Percentiles rank a stretch among this genome's conserved stretches.
phyloP scores from a whole-genome alignment of 2,113 vertebrate genomes.

The Eupsittula cactorum region DNA sequence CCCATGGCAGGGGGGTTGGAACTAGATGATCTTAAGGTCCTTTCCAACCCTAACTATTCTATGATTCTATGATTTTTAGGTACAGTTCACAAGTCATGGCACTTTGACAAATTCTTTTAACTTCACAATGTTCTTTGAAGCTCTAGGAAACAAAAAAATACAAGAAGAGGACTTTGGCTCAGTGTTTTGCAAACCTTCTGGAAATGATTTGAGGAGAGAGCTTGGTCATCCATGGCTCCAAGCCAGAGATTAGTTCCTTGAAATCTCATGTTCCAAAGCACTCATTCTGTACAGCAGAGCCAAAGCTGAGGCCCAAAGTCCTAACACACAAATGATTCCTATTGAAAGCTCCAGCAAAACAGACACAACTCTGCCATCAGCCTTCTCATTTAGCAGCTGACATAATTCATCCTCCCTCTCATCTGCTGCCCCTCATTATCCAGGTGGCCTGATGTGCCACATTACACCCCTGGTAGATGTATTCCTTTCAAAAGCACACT shows the following conservation, averaged over 20 bases:
- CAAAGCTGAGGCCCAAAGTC: neutral
- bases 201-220: neutral
- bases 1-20: too few relatives aligned
- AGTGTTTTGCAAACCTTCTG: neutral
- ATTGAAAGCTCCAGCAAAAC: constrained; percentile 5
- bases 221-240: neutral
- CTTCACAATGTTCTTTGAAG: neutral
- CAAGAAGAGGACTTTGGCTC: neutral
- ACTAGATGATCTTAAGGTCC: too few relatives aligned
- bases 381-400: constrained; percentile 29
- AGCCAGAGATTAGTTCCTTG: neutral
- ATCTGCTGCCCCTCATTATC: constrained; percentile 61
- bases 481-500: constrained; percentile 15
- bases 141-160: neutral
- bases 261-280: neutral
- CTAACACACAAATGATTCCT: neutral
- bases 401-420: constrained; percentile 24
- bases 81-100: neutral
- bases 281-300: neutral
- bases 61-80: neutral
- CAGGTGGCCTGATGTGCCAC: constrained; percentile 41
- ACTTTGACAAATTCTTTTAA: neutral
- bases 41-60: too few relatives aligned
- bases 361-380: neutral
- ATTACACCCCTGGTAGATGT: constrained; percentile 21